Conservation (phyloP, 2,113 vertebrate species). For the Scophthalmus maximus region DNA sequence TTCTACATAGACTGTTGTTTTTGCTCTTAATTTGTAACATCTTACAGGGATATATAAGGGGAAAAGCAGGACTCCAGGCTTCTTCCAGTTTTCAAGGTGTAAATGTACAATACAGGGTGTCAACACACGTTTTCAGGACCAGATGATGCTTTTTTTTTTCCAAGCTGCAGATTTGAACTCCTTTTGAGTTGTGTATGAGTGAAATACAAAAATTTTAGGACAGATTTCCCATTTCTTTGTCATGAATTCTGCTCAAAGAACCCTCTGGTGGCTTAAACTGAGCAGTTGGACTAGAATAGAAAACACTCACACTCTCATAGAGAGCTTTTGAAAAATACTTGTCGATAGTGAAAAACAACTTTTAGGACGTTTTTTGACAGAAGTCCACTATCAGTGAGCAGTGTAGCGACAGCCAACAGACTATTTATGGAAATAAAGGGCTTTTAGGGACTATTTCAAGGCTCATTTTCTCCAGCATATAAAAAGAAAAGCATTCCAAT, state of each 20-base stretch:
- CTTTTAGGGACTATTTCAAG: constrained; percentile 2
- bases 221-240: background rate
- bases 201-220: background rate
- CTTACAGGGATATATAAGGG: background rate
- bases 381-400: background rate
- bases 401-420: background rate
- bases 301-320: background rate
- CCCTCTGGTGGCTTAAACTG: background rate
- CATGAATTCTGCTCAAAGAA: background rate
- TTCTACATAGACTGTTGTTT: background rate
- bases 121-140: too few species aligned
- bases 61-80: background rate
- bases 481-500: background rate
- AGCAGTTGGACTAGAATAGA: background rate
- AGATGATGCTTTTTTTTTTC: too few species aligned
- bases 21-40: background rate
- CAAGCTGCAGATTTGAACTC: background rate
- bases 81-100: too few species aligned
- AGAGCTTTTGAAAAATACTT: background rate
- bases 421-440: background rate
- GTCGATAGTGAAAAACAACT: too few species aligned
- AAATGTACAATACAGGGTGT: too few species aligned
- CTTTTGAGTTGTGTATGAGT: background rate
- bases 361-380: background rate
- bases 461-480: background rate